phyloP scores from a whole-genome alignment of 2,113 vertebrate species.

The Microcebus lehilahytsara region DNA sequence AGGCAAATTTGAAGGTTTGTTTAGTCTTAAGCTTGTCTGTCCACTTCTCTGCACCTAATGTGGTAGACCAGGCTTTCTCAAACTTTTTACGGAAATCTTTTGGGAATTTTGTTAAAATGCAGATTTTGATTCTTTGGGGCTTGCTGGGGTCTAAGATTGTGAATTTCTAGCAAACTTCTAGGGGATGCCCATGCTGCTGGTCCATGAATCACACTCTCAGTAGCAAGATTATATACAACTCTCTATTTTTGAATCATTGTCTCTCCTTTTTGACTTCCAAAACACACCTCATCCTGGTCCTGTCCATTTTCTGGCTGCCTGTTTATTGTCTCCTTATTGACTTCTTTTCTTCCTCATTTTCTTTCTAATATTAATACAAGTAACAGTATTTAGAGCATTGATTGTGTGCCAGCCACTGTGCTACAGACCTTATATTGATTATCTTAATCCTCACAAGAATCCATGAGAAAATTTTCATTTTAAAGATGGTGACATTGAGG shows the following conservation, averaged over 20 bases:
- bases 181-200: neutral
- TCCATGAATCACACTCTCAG: neutral
- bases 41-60: neutral
- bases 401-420: neutral
- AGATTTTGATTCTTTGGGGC: neutral
- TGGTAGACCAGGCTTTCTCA: neutral
- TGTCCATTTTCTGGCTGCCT: neutral
- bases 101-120: neutral
- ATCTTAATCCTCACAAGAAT: neutral
- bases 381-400: neutral
- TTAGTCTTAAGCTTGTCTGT: neutral
- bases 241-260: neutral
- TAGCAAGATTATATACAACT: neutral
- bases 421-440: neutral
- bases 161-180: neutral
- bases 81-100: neutral
- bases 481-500: neutral
- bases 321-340: neutral
- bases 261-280: neutral
- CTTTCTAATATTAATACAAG: neutral
- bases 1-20: neutral
- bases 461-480: neutral
- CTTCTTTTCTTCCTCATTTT: neutral
- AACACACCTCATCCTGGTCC: neutral
- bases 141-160: neutral